phyloP scores from a whole-genome alignment of 2,888 invertebrate genomes.

The Vannuccia rotundouncinata region DNA sequence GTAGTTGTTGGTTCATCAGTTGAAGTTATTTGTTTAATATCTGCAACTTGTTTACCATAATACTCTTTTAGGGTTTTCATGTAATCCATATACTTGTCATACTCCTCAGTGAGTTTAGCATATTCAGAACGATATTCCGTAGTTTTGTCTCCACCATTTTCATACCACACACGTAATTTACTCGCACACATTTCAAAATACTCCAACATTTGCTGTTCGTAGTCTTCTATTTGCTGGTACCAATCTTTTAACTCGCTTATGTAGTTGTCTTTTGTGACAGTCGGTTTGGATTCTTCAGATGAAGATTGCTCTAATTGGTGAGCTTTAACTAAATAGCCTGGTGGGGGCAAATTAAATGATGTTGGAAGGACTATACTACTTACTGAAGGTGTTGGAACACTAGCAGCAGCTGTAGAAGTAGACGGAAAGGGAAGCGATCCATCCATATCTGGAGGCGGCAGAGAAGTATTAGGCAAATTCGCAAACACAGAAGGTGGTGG shows the following conservation, averaged over 20 bases:
- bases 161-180: neutral
- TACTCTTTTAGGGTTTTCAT: slow-evolving; percentile 8
- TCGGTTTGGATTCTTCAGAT: neutral
- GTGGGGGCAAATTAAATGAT: neutral
- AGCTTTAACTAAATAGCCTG: neutral
- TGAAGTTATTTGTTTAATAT: neutral
- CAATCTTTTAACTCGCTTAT: neutral
- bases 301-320: neutral
- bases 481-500: neutral
- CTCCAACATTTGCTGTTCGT: neutral
- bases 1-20: neutral
- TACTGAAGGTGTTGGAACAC: neutral
- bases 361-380: neutral
- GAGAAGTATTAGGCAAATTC: neutral
- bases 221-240: slow-evolving; percentile 10
- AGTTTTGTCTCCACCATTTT: slow-evolving; percentile 9
- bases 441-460: neutral
- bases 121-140: neutral
- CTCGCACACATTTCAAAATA: slow-evolving; percentile 20
- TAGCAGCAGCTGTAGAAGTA: neutral
- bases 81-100: slow-evolving; percentile 21
- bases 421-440: no score
- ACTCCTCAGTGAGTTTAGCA: slow-evolving; percentile 6
- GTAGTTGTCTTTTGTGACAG: neutral
- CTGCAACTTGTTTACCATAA: neutral